Evolutionary conservation across 2,888 invertebrate species (phyloP).

Genomic region (Pterostichus madidus): DNA sequence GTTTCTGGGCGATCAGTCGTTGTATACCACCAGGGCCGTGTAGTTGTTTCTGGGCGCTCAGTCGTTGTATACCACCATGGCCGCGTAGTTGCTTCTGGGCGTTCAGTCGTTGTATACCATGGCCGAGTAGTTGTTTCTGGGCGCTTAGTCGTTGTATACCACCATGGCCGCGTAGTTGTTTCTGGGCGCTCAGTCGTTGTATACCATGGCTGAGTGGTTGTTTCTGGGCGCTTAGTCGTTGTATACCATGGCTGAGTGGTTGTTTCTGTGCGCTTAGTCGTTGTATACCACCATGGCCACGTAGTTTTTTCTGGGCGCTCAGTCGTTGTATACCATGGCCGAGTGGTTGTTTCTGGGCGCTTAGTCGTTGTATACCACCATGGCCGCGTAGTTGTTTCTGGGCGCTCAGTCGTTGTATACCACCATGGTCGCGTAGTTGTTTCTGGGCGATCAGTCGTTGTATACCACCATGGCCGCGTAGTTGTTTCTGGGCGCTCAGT

Average conservation of each 20-base stretch:
- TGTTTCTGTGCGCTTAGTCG: background rate
- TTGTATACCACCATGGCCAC: background rate
- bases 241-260: no score
- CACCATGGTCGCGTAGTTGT: background rate
- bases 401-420: background rate
- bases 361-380: background rate
- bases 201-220: background rate
- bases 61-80: background rate
- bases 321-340: background rate
- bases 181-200: no score
- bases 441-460: no score
- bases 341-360: no score
- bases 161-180: background rate
- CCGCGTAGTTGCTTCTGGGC: background rate
- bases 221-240: background rate
- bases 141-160: no score
- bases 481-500: background rate
- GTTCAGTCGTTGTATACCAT: background rate
- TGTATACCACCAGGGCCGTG: background rate
- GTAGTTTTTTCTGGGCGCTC: background rate
- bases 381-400: background rate
- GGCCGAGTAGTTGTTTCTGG: background rate
- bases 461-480: background rate
- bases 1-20: background rate
- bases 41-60: no score